Conservation (phyloP, 2,113 vertebrate species). For the Taxidea taxus region DNA sequence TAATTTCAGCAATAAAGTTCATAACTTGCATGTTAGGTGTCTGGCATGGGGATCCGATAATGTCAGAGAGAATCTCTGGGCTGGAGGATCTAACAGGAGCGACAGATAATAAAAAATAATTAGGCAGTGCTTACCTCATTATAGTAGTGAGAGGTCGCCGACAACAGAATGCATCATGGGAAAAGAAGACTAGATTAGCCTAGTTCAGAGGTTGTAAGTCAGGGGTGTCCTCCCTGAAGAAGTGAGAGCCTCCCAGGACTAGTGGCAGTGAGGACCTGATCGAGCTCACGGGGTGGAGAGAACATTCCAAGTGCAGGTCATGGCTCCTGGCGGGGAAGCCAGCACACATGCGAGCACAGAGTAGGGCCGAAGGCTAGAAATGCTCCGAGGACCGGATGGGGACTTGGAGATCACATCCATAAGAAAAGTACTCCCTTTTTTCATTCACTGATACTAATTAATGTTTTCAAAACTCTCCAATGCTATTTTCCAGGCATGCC, state of each 20-base stretch:
- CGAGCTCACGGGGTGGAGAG: rapidly evolving
- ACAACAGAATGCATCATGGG: rapidly evolving
- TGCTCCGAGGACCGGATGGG: rapidly evolving
- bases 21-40: background rate
- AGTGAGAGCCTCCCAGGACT: background rate
- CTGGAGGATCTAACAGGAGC: background rate
- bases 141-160: rapidly evolving
- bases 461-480: no score
- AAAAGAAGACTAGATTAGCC: no score
- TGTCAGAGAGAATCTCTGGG: background rate
- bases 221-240: background rate
- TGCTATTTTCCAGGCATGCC: background rate
- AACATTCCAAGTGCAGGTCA: rapidly evolving
- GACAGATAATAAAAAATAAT: background rate
- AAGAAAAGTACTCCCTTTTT: background rate
- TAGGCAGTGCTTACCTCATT: background rate
- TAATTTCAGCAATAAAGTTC: background rate
- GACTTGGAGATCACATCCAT: background rate
- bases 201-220: background rate
- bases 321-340: background rate
- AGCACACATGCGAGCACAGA: rapidly evolving
- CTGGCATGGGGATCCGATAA: background rate
- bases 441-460: background rate
- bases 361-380: background rate
- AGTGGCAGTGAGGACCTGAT: rapidly evolving